phyloP scores from a whole-genome alignment of 30 jellyfish, hydroid and myxozoan genomes.

The Chrysaora quinquecirrha region DNA sequence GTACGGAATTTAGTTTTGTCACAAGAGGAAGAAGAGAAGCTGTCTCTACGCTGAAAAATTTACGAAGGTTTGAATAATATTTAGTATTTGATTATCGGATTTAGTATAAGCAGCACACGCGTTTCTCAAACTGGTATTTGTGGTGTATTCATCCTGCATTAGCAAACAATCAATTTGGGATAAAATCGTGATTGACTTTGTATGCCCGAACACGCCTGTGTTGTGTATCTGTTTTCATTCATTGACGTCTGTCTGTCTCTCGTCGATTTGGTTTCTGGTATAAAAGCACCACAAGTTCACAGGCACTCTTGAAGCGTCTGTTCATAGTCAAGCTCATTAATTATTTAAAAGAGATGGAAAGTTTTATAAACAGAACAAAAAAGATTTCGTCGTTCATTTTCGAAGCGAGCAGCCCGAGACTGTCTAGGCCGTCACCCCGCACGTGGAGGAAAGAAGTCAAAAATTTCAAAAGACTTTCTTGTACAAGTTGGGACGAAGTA shows the following conservation, averaged over 20 bases:
- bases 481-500: conserved; percentile 74
- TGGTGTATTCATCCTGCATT: conserved; percentile 12
- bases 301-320: conserved; percentile 14
- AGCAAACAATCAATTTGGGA: conserved; percentile 15
- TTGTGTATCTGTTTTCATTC: conserved; percentile 21
- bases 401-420: conserved; percentile 52
- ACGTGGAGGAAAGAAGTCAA: conserved; percentile 62
- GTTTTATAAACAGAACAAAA: conserved; percentile 62
- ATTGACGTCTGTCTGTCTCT: conserved; percentile 1
- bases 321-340: conserved; percentile 48
- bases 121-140: not conserved
- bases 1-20: not conserved
- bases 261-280: not conserved
- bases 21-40: not conserved
- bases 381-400: conserved; percentile 56
- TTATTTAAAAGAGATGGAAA: conserved; percentile 65
- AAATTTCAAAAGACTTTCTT: conserved; percentile 71
- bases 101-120: not conserved
- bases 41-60: too few relatives aligned
- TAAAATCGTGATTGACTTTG: conserved; percentile 9
- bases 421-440: conserved; percentile 63
- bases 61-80: too few relatives aligned
- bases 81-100: not conserved
- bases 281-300: not conserved
- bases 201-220: conserved; percentile 11